Evolutionary conservation across 92 coral and sea anemone genomes (phyloP).

Genomic region (Isaurus tuberculatus): DNA sequence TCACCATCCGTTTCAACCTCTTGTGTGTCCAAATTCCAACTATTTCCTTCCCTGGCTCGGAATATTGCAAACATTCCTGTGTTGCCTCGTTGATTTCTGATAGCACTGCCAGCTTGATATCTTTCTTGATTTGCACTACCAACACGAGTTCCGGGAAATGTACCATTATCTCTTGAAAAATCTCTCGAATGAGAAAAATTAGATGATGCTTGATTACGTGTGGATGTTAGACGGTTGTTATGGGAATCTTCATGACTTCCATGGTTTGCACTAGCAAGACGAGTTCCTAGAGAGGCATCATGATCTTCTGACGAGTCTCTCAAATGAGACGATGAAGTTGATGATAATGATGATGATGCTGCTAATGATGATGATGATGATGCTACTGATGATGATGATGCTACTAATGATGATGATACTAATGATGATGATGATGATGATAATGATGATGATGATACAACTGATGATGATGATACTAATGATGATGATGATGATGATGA

Average conservation of each 20-base stretch:
- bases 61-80: constrained; percentile 83
- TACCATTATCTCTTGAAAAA: not conserved
- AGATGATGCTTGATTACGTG: not conserved
- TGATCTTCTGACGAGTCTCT: not conserved
- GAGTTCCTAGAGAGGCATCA: no score
- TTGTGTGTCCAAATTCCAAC: constrained; percentile 75
- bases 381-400: no score
- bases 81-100: constrained; percentile 47
- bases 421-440: no score
- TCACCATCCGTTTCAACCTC: constrained; percentile 60
- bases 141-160: not conserved
- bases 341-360: no score
- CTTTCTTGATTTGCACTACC: not conserved
- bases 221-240: not conserved
- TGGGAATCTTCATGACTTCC: not conserved
- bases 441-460: no score
- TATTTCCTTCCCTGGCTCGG: constrained; percentile 74
- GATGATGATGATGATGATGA: no score
- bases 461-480: no score
- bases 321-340: no score
- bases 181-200: not conserved
- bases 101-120: not conserved
- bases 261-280: no score
- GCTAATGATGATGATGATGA: no score
- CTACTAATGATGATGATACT: no score